These are phyloP conservation scores for Bubo blakistoni DNA, from an alignment of 2,113 vertebrate genomes.

Conservation along the genomic window DNA sequence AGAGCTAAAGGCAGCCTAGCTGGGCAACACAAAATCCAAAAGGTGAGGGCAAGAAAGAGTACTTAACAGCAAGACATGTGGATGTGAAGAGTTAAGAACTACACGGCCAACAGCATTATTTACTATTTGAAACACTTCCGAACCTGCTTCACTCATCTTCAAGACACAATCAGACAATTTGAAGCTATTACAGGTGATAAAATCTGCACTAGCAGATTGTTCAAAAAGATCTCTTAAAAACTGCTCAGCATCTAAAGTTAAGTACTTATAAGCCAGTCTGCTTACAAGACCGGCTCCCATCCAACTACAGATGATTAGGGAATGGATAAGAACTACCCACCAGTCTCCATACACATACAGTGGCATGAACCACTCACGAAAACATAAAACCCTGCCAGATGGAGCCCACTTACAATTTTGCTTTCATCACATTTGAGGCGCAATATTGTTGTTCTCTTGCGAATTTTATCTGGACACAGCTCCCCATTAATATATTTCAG, in stretches of 20 bases:
- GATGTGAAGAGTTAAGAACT: not conserved
- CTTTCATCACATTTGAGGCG: constrained; percentile 84
- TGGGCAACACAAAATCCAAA: not conserved
- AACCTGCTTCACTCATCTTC: not conserved
- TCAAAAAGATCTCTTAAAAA: not conserved
- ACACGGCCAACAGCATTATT: not conserved
- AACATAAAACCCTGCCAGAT: not conserved
- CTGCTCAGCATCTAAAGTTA: not conserved
- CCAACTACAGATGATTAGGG: not conserved
- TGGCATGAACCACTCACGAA: not conserved
- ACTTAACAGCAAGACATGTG: not conserved
- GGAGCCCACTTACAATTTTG: constrained; percentile 77
- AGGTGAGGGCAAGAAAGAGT: not conserved
- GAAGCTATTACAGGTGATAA: not conserved
- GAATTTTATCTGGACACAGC: constrained; percentile 74
- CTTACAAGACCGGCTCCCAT: not conserved
- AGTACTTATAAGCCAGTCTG: not conserved
- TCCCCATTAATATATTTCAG: constrained; percentile 83
- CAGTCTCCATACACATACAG: not conserved
- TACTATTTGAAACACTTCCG: not conserved
- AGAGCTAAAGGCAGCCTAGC: not conserved
- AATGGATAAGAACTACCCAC: not conserved
- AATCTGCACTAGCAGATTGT: not conserved
- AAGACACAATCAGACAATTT: not conserved
- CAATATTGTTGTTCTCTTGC: constrained; percentile 81